A percentile compares a stretch with the other conserved stretches of the same genome.
Evolutionary conservation across 1,140 invertebrate species (phyloP).

Genomic region (Drosophila varians): DNA sequence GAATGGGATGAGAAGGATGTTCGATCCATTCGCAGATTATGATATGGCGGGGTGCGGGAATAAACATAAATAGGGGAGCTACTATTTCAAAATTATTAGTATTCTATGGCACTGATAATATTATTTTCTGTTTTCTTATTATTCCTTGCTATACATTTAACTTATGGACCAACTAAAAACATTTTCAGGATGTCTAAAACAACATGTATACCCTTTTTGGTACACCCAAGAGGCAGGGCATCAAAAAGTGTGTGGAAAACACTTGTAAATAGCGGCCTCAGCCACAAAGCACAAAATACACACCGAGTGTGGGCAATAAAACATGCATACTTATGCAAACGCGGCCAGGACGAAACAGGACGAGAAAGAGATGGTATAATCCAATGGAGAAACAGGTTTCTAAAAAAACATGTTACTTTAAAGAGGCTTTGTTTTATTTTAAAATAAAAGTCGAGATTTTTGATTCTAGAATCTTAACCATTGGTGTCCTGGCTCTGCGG

Average conservation of each 20-base stretch:
- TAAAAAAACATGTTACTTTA: background rate
- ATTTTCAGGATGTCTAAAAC: background rate
- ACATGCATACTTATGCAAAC: slow-evolving; percentile 73
- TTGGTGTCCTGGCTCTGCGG: background rate
- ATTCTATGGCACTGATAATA: too few relatives aligned
- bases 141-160: too few relatives aligned
- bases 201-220: background rate
- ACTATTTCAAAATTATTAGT: background rate
- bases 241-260: slow-evolving; percentile 54
- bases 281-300: slow-evolving; percentile 71
- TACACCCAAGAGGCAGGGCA: background rate
- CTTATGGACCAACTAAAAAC: background rate
- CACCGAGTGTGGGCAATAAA: slow-evolving; percentile 74
- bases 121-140: background rate
- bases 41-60: slow-evolving; percentile 22
- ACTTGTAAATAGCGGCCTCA: slow-evolving; percentile 75
- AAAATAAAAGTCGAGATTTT: too few relatives aligned
- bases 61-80: slow-evolving; percentile 26
- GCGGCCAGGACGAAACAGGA: slow-evolving; percentile 6
- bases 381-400: slow-evolving; percentile 15
- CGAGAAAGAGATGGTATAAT: slow-evolving; percentile 7
- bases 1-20: background rate
- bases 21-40: slow-evolving; percentile 18
- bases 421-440: too few relatives aligned
- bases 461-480: background rate